These are phyloP conservation scores for Ditylenchus weischeri DNA, from an alignment of 2,888 invertebrate genomes.

Conservation along the genomic window DNA sequence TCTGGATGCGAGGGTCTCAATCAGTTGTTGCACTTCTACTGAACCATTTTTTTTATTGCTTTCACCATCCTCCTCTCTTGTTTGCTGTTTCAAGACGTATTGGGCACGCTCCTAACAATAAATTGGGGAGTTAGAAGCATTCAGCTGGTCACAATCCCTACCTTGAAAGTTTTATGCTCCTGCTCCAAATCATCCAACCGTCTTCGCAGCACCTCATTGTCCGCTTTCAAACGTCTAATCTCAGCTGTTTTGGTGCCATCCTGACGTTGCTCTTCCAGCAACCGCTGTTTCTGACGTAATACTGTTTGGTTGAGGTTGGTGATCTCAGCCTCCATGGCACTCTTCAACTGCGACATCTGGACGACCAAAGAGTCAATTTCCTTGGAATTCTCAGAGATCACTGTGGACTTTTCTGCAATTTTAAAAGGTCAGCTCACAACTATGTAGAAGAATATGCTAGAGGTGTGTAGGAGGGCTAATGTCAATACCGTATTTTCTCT, in stretches of 20 bases:
- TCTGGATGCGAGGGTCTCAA: constrained; percentile 17
- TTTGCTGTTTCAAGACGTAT: constrained; percentile 29
- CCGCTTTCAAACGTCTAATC: constrained; percentile 24
- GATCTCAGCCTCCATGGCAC: constrained; percentile 16
- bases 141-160: neutral
- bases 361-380: constrained; percentile 22
- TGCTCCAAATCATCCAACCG: constrained; percentile 29
- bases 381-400: constrained; percentile 27
- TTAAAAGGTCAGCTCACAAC: no score
- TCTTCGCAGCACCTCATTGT: constrained; percentile 28
- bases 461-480: no score
- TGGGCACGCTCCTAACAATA: constrained; percentile 32
- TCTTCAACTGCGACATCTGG: constrained; percentile 20
- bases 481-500: no score
- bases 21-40: constrained; percentile 27
- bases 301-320: constrained; percentile 17
- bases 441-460: no score
- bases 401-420: constrained; percentile 24
- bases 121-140: neutral
- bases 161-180: constrained; percentile 39
- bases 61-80: constrained; percentile 1
- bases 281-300: constrained; percentile 5
- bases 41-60: constrained; percentile 3
- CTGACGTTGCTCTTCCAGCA: constrained; percentile 10
- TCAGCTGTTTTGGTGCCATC: constrained; percentile 27